These are phyloP conservation scores for Kuschelorhynchus macadamiae DNA, from an alignment of 2,888 invertebrate genomes.

Conservation along the genomic window DNA sequence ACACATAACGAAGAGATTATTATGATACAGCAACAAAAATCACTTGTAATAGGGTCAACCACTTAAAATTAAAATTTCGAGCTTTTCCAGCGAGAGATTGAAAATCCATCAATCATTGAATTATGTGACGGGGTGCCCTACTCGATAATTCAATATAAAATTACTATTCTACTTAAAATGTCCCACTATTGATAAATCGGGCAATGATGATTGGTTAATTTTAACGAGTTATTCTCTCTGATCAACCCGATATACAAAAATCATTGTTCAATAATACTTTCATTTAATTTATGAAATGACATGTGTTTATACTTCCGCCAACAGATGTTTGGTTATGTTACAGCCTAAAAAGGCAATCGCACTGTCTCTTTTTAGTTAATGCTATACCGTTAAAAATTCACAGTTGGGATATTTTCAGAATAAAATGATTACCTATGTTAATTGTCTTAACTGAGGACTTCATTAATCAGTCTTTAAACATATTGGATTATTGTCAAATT, in stretches of 20 bases:
- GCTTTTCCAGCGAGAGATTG: constrained; percentile 53
- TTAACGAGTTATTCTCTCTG: constrained; percentile 58
- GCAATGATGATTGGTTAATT: constrained; percentile 63
- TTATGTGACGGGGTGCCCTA: constrained; percentile 56
- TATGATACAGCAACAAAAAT: no score
- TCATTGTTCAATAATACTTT: constrained; percentile 39
- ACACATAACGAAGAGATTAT: no score
- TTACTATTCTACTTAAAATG: constrained; percentile 60
- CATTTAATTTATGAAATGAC: constrained; percentile 19
- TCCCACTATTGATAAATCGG: constrained; percentile 64
- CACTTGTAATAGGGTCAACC: no score
- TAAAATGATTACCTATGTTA: no score
- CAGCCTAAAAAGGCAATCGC: no score
- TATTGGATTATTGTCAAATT: no score
- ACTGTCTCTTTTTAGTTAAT: no score
- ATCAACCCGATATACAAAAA: constrained; percentile 38
- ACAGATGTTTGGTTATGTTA: constrained; percentile 23
- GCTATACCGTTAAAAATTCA: no score
- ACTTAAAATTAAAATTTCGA: neutral
- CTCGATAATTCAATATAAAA: constrained; percentile 63
- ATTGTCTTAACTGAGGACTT: no score
- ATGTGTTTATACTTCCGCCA: constrained; percentile 29
- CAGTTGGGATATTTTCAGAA: no score
- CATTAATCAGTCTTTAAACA: no score
- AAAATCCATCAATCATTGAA: constrained; percentile 64